Evolutionary conservation across 2,888 invertebrate species (phyloP).

Genomic region (Drosophila stalkeri): DNA sequence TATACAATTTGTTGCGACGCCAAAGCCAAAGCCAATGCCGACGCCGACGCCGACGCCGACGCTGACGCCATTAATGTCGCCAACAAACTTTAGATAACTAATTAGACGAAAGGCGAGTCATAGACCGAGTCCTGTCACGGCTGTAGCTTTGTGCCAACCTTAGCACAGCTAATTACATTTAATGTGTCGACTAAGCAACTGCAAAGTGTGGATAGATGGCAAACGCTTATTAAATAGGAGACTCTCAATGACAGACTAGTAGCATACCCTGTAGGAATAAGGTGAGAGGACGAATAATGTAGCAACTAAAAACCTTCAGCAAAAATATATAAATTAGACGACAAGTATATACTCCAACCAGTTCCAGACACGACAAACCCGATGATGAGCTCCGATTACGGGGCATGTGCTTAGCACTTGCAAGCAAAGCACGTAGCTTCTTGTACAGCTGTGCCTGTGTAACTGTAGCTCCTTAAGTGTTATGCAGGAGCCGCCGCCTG

Average conservation of each 20-base stretch:
- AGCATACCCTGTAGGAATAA: constrained; percentile 13
- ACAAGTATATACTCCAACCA: neutral
- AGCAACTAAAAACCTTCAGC: neutral
- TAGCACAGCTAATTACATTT: constrained; percentile 78
- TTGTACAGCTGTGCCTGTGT: constrained; percentile 53
- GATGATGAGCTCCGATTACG: neutral
- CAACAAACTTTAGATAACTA: constrained; percentile 77
- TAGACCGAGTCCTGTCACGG: constrained; percentile 31
- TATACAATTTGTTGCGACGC: constrained; percentile 55
- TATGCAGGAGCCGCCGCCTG: constrained; percentile 52
- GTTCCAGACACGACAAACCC: neutral
- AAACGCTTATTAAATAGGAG: constrained; percentile 68
- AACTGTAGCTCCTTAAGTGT: constrained; percentile 65
- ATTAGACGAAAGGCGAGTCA: constrained; percentile 65
- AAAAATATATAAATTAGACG: neutral
- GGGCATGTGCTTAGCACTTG: constrained; percentile 46
- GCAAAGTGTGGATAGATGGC: constrained; percentile 55
- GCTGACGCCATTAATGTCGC: constrained; percentile 69
- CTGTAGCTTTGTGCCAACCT: constrained; percentile 71
- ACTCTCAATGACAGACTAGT: neutral
- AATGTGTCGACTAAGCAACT: constrained; percentile 79
- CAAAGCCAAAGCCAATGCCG: neutral
- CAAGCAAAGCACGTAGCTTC: constrained; percentile 57
- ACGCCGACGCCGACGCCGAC: neutral
- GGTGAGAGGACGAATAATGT: neutral